A percentile compares a stretch with the other conserved stretches of the same genome.
Evolutionary conservation across 2,888 invertebrate genomes (phyloP).

Genomic region (Oxyscelio sp.): DNA sequence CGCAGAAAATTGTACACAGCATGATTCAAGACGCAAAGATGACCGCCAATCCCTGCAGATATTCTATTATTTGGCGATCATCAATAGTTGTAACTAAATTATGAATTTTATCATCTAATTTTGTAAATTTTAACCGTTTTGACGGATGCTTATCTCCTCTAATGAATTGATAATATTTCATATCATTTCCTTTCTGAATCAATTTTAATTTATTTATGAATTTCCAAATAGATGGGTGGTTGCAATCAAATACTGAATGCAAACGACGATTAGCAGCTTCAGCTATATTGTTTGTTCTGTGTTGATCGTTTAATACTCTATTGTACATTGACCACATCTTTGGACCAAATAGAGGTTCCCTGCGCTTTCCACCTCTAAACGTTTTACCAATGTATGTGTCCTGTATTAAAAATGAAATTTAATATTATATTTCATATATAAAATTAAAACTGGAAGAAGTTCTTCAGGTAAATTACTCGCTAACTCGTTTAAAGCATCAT

Average conservation of each 20-base stretch:
- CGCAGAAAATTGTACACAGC: no score
- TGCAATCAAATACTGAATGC: not conserved
- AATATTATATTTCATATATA: no score
- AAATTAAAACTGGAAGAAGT: not conserved
- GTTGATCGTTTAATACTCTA: not conserved
- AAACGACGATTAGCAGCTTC: conserved; percentile 3
- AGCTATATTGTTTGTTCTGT: not conserved
- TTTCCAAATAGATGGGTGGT: not conserved
- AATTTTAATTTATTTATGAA: not conserved
- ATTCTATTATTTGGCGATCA: no score
- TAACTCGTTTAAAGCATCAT: conserved; percentile 2
- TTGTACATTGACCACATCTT: conserved; percentile 7
- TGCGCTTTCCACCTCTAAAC: no score
- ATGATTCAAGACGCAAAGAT: no score
- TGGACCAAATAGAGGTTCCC: not conserved
- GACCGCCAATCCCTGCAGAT: no score
- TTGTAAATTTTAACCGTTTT: no score
- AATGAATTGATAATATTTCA: not conserved
- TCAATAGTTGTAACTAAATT: no score
- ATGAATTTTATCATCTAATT: no score
- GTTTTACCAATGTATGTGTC: not conserved
- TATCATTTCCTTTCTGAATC: conserved; percentile 1
- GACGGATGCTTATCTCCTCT: no score
- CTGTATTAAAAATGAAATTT: not conserved
- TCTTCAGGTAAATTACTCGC: not conserved